Evolutionary conservation across 2,888 invertebrate species (phyloP).

Genomic region (Neuroscelio doddi): DNA sequence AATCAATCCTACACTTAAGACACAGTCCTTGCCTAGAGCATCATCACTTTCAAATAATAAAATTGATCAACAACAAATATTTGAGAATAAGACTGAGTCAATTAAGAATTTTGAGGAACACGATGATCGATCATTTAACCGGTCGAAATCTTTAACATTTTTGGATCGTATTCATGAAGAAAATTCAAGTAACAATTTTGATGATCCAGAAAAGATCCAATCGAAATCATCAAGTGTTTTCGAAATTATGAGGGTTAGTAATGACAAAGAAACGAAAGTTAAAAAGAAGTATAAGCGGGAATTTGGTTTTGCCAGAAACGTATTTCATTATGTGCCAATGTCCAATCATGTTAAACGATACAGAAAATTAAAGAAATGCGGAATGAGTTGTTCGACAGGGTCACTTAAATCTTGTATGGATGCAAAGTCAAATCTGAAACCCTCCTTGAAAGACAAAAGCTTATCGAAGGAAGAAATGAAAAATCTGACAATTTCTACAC

Average conservation of each 20-base stretch:
- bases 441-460: conserved; percentile 30
- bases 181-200: background rate
- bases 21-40: too few species aligned
- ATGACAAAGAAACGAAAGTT: background rate
- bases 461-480: conserved; percentile 54
- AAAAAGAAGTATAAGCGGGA: conserved; percentile 47
- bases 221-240: conserved; percentile 7
- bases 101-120: too few species aligned
- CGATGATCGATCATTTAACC: too few species aligned
- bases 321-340: conserved; percentile 59
- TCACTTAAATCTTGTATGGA: conserved; percentile 34
- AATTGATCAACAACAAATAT: too few species aligned
- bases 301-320: conserved; percentile 55
- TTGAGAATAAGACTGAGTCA: too few species aligned
- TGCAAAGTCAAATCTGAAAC: conserved; percentile 11
- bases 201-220: background rate
- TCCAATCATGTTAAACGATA: conserved; percentile 50
- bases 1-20: too few species aligned
- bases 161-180: background rate
- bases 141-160: too few species aligned
- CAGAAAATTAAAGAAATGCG: conserved; percentile 43
- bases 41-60: too few species aligned
- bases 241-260: background rate
- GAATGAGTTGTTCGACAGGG: conserved; percentile 27
- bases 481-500: conserved; percentile 59